Base-by-base conservation (phyloP, 2,797 vertebrate genomes). In the Rhinella marina region DNA sequence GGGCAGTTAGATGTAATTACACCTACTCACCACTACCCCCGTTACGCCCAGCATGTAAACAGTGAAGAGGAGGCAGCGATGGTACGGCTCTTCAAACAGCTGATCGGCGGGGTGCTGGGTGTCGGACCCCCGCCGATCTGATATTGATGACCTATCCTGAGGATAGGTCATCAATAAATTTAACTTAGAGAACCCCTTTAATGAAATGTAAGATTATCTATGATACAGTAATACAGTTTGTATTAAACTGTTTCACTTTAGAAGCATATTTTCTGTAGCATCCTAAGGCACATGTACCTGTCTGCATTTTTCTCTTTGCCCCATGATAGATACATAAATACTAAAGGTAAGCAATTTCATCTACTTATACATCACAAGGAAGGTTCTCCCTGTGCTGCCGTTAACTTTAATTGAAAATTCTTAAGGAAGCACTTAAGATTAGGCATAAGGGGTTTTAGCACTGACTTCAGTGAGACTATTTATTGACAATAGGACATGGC, bases 391-490 rank as follows among this genome's bases (percentile, higher is more conserved):
- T 68, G 81, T 50, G 13, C 81, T 68, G 62, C 48, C 61, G 54
- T 82, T 82, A 82, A 50, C 48, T 82, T 68, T 68, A 82, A 82
- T 82, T 68, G 61, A 82, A 81, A 82, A 68, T 66, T 82, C 62
- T 82, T 82, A 68, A 68, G 27, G 59, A 82, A 70, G 23, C 41
- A 48, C 62, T 82, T 54, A 48, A 50, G 54, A 70, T 82, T 82
- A 82, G 48, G 48, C 81, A 82, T 68, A 68, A 61, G 62, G 27
- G 62, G 62, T 52, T 52, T 68, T 19, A n/a, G 6, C 13, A 25
- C 1, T 52, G 81, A 50, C 62, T 66, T 82, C 23, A 66, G 9
- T n/a, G 59, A n/a, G 29, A n/a, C 32, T 17, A 62, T 62, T 66
- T 82, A 66, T 73, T 73, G 21, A 73, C 29, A 73, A 21, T 21